Evolutionary conservation across 2,797 vertebrate genomes (phyloP).

Genomic region (Enteromius trimaculatus): DNA sequence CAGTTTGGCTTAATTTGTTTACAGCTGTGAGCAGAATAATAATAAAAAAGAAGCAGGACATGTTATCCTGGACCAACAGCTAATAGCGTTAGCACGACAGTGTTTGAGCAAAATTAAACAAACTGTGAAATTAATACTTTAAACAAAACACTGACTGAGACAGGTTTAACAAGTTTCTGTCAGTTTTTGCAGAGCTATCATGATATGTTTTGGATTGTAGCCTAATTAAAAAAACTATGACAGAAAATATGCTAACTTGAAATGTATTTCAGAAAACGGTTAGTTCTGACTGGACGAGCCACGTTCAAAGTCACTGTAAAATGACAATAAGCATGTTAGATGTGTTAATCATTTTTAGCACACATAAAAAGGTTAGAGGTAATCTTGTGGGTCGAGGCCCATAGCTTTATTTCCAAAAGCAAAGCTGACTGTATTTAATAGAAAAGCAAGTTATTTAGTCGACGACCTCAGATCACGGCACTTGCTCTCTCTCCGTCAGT

Average conservation of each 20-base stretch:
- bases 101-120: constrained; percentile 75
- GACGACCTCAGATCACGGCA: constrained; percentile 64
- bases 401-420: constrained; percentile 17
- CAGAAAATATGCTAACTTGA: not conserved
- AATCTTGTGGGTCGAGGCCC: not conserved
- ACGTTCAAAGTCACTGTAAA: not conserved
- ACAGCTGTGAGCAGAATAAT: constrained; percentile 74
- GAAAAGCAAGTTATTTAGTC: constrained; percentile 31
- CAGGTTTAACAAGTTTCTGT: constrained; percentile 49
- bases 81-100: constrained; percentile 69
- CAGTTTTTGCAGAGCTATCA: constrained; percentile 31
- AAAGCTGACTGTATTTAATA: not conserved
- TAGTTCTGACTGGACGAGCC: not conserved
- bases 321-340: not conserved
- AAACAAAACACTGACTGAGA: constrained; percentile 19
- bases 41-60: constrained; percentile 49
- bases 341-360: not conserved
- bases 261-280: not conserved
- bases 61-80: constrained; percentile 73
- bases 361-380: not conserved
- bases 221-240: not conserved
- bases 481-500: constrained; percentile 74
- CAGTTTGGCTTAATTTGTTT: constrained; percentile 70
- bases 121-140: constrained; percentile 39
- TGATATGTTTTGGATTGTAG: constrained; percentile 1